Conservation (phyloP, 2,113 vertebrate genomes). For the Bubo blakistoni region DNA sequence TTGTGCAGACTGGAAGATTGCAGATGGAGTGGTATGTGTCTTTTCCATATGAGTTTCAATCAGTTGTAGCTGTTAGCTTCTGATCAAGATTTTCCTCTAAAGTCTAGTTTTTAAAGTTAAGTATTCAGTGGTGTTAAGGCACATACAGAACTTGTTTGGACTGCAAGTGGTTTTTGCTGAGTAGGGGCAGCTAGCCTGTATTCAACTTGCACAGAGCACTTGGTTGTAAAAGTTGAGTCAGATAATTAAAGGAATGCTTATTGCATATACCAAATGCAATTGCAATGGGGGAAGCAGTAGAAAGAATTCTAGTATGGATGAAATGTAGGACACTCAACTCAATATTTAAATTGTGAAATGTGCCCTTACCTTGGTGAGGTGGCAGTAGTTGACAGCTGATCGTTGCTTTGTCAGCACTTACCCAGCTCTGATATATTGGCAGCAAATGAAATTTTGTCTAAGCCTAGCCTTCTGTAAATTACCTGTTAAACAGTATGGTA, state of each 20-base stretch:
- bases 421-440: neutral
- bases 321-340: neutral
- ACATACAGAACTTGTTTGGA: neutral
- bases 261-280: neutral
- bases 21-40: constrained; percentile 85
- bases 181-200: neutral
- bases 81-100: neutral
- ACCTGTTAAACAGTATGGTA: neutral
- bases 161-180: neutral
- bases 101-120: neutral
- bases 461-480: neutral
- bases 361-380: neutral
- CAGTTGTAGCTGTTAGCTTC: neutral
- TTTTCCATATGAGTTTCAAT: neutral
- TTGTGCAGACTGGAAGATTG: constrained; percentile 80
- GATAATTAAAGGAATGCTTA: neutral
- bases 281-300: neutral
- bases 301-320: neutral
- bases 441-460: neutral
- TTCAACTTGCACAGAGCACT: neutral
- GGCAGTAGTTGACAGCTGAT: neutral
- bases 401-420: neutral
- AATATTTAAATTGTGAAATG: neutral
- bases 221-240: neutral
- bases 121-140: neutral